Conservation (phyloP, 2,888 invertebrate species). For the Latrodectus hesperus region DNA sequence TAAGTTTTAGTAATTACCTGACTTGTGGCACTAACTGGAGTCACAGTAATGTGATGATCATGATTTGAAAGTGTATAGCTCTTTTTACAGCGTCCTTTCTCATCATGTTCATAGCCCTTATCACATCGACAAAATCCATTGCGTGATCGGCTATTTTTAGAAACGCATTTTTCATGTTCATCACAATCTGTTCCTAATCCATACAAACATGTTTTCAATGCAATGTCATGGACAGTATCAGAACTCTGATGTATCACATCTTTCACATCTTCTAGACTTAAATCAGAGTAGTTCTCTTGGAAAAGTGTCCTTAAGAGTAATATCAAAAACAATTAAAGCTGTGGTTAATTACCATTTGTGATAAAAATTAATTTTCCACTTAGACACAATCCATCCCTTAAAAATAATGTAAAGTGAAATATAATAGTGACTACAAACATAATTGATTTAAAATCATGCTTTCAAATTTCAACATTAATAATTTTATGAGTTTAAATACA, state of each 20-base stretch:
- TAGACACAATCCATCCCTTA: too few species aligned
- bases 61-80: not conserved
- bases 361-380: too few species aligned
- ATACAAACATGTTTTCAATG: conserved; percentile 78
- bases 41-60: conserved; percentile 13
- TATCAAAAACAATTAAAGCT: too few species aligned
- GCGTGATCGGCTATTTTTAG: conserved; percentile 78
- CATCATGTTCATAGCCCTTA: conserved; percentile 79
- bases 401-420: too few species aligned
- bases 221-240: conserved; percentile 15
- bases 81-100: conserved; percentile 70
- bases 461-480: too few species aligned
- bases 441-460: too few species aligned
- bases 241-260: conserved; percentile 25
- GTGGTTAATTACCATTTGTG: too few species aligned
- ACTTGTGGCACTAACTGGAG: conserved; percentile 16
- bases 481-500: too few species aligned
- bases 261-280: conserved; percentile 36
- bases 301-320: not conserved
- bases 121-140: conserved; percentile 85
- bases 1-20: conserved; percentile 23
- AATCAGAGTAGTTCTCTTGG: conserved; percentile 20
- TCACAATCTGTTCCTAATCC: conserved; percentile 80
- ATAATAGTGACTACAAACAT: too few species aligned
- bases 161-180: conserved; percentile 83